These are phyloP conservation scores for Ecliptopera silaceata DNA, from an alignment of 2,888 invertebrate species.

Conservation along the genomic window DNA sequence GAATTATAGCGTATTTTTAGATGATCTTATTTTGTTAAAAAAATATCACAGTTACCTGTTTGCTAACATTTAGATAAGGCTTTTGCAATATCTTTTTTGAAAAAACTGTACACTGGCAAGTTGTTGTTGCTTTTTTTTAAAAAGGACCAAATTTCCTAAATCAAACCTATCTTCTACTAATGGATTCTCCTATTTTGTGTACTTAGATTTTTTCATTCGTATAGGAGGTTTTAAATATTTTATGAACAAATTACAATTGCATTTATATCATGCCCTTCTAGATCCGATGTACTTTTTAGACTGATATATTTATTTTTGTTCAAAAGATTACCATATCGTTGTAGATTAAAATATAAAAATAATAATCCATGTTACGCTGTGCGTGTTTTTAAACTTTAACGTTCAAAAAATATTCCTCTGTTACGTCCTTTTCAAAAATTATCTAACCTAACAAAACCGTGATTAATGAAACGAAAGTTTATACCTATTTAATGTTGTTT, in stretches of 20 bases:
- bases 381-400: constrained; percentile 32
- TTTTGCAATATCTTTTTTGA: constrained; percentile 50
- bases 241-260: constrained; percentile 19
- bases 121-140: constrained; percentile 35
- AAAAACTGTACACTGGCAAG: constrained; percentile 38
- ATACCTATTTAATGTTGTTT: constrained; percentile 60
- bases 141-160: constrained; percentile 39
- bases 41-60: constrained; percentile 62
- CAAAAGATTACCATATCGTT: constrained; percentile 22
- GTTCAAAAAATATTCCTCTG: constrained; percentile 10
- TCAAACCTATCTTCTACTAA: constrained; percentile 30
- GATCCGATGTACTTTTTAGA: constrained; percentile 24
- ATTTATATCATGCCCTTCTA: constrained; percentile 16
- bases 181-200: constrained; percentile 32
- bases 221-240: constrained; percentile 22
- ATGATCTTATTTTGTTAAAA: constrained; percentile 76
- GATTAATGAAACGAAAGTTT: constrained; percentile 64
- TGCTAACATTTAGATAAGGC: constrained; percentile 65
- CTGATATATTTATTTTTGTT: constrained; percentile 13
- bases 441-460: constrained; percentile 44
- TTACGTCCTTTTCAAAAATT: constrained; percentile 16
- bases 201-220: constrained; percentile 24
- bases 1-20: constrained; percentile 77
- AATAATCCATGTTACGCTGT: constrained; percentile 18
- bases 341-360: constrained; percentile 7